Conservation (phyloP, 2,797 vertebrate genomes). For the Xyrichtys novacula region DNA sequence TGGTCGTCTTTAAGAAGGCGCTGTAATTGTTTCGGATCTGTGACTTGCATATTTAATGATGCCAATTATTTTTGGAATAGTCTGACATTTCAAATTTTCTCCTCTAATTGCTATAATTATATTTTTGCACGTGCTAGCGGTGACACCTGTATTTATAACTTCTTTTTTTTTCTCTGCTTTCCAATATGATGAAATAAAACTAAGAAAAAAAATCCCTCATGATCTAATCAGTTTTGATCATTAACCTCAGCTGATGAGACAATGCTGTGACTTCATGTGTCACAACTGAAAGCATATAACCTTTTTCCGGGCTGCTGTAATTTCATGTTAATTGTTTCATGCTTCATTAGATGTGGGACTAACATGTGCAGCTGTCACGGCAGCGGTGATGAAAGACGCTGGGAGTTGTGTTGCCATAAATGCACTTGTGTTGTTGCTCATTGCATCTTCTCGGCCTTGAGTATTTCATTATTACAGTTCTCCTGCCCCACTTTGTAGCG, state of each 20-base stretch:
- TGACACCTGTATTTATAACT: slow-evolving; percentile 58
- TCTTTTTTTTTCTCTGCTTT: neutral
- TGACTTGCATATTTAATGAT: slow-evolving; percentile 35
- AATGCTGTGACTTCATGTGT: slow-evolving; percentile 56
- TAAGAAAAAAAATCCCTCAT: slow-evolving; percentile 44
- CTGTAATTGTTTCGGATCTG: slow-evolving; percentile 39
- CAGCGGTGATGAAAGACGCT: slow-evolving; percentile 62
- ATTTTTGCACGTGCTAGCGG: slow-evolving; percentile 33
- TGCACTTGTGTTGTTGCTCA: slow-evolving; percentile 24
- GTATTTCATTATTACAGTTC: slow-evolving; percentile 59
- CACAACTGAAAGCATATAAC: slow-evolving; percentile 59
- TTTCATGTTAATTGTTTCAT: slow-evolving; percentile 64
- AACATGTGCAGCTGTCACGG: slow-evolving; percentile 61
- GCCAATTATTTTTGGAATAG: slow-evolving; percentile 51
- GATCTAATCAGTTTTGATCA: slow-evolving; percentile 67
- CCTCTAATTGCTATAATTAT: slow-evolving; percentile 63
- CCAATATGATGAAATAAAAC: slow-evolving; percentile 9
- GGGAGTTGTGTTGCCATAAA: slow-evolving; percentile 33
- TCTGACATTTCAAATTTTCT: slow-evolving; percentile 50
- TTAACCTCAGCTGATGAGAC: slow-evolving; percentile 65
- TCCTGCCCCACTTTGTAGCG: slow-evolving; percentile 71
- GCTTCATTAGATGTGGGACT: slow-evolving; percentile 70
- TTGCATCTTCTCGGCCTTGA: slow-evolving; percentile 58
- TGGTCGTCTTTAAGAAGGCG: slow-evolving; percentile 36
- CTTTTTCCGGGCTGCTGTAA: slow-evolving; percentile 65